Evolutionary conservation across 2,113 vertebrate genomes (phyloP), one percentile per base, ranked within the genome.

Genomic region (Helogale parvula): DNA sequence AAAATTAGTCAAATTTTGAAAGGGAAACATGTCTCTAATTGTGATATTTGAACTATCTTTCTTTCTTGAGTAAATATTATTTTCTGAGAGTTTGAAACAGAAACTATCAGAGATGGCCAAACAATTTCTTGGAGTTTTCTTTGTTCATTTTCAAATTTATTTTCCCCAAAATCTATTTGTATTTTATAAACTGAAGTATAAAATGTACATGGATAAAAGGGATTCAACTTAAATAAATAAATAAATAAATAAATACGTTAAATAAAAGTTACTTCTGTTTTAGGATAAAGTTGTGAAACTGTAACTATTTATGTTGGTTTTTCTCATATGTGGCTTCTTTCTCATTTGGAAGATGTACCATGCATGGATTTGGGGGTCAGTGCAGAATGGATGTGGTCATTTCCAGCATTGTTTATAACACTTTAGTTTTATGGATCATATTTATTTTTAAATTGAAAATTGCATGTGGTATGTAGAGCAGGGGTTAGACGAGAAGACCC

Each of bases 1-100:
- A 95, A 97, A 95, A 92, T 57, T 6, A 81, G 47, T 41, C 83
- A 86, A 66, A 88, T 85, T 97, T 86, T 90, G 41, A 83, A 95
- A 97, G 31, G 52, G 87, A 93, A 97, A 85, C 10, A 85, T 72
- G 60, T 45, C 2, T 3, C 13, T 74, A 80, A 31, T 27, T 68
- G 11, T 52, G 19, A 79, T 16, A 66, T 69, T 77, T 25, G 1
- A 91, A 60, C 38, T 76, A 7, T 82, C 33, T 7, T 31, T 21
- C 50, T 60, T 93, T 25, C 33, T 54, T 23, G 31, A 66, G 54
- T 91, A 74, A 38, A 74, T 76, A 76, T 29, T 45, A 65, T n/a
- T 35, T 15, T 52, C 4, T 80, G 19, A 80, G 81, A 23, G 27
- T 88, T 47, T 85, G 27, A 86, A 77, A 87, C 31, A 7, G 35